phyloP scores from a whole-genome alignment of 2,113 vertebrate genomes.

The Lathamus discolor region DNA sequence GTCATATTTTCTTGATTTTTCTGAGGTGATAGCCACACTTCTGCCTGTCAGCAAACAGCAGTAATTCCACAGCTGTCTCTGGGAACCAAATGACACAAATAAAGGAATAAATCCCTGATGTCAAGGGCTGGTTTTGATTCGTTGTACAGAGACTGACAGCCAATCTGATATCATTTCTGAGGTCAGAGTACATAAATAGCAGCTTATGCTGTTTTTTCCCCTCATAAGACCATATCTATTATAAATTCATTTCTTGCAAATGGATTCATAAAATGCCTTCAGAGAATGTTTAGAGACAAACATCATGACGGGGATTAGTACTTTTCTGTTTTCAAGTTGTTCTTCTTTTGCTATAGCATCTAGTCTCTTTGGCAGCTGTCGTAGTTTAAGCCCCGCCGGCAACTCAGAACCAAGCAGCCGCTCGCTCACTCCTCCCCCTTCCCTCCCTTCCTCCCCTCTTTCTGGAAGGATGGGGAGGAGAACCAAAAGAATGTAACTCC shows the following conservation, averaged over 20 bases:
- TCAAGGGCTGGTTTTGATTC: neutral
- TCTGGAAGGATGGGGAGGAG: no score
- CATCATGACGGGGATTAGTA: neutral
- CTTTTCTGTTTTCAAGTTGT: neutral
- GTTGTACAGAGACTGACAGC: neutral
- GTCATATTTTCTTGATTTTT: neutral
- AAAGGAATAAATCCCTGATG: neutral
- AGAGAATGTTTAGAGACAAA: neutral
- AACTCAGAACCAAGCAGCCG: no score
- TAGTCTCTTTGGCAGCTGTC: neutral
- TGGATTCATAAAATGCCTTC: conserved; percentile 25
- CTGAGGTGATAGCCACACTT: neutral
- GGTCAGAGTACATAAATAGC: conserved; percentile 34
- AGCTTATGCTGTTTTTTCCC: neutral
- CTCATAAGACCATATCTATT: neutral
- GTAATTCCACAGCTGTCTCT: neutral
- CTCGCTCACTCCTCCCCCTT: no score
- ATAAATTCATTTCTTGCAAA: conserved; percentile 38
- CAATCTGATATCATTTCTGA: neutral
- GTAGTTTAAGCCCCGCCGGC: no score
- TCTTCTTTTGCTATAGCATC: neutral
- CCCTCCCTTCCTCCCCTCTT: no score
- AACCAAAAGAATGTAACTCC: no score
- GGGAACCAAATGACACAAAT: neutral
- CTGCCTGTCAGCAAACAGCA: neutral